Percentiles rank a stretch among this genome's conserved stretches.
These are phyloP conservation scores for Drosophila equinoxialis DNA, from an alignment of 1,140 invertebrate genomes.

Conservation along the genomic window DNA sequence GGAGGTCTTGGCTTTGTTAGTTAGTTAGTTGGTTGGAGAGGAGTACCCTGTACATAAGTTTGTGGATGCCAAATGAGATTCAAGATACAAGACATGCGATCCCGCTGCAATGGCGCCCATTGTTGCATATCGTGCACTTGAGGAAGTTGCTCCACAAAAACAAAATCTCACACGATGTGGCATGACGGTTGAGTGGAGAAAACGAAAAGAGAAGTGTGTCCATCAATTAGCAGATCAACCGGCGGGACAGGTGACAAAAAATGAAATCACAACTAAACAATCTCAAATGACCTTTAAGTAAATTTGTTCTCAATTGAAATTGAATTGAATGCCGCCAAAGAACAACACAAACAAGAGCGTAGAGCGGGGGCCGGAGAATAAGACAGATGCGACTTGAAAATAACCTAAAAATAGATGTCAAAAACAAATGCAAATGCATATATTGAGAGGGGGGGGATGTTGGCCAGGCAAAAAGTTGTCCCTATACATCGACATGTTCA, in stretches of 20 bases:
- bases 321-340: constrained; percentile 14
- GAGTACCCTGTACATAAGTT: neutral
- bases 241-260: constrained; percentile 67
- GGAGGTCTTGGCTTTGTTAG: constrained; percentile 17
- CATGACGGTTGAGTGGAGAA: constrained; percentile 25
- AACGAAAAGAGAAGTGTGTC: constrained; percentile 24
- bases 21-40: neutral
- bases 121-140: constrained; percentile 72
- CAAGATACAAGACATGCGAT: constrained; percentile 56
- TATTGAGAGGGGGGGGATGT: neutral
- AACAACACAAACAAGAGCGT: neutral
- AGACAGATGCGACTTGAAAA: constrained; percentile 26
- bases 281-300: neutral
- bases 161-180: constrained; percentile 69
- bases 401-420: constrained; percentile 23
- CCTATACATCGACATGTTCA: constrained; percentile 24
- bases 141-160: constrained; percentile 74
- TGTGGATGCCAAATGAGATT: constrained; percentile 62
- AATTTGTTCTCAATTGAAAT: constrained; percentile 1
- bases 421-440: constrained; percentile 5
- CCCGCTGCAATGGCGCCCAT: constrained; percentile 42
- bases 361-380: neutral
- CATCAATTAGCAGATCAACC: constrained; percentile 27
- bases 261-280: constrained; percentile 3
- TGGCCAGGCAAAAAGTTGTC: constrained; percentile 4